Evolutionary conservation across 2,888 invertebrate species (phyloP).

Genomic region (Nemapogon koenigi): DNA sequence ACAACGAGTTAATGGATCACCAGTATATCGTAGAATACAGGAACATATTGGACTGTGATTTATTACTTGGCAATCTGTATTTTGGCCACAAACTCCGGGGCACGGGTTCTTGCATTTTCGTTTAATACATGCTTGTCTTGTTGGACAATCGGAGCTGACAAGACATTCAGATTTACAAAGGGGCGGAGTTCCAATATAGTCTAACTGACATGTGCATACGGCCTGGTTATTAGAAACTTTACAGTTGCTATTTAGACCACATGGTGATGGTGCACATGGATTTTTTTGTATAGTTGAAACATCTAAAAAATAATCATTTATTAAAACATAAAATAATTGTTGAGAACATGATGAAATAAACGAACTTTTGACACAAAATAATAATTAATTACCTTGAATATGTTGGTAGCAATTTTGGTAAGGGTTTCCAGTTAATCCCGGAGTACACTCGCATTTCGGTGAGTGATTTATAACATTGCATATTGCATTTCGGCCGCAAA

Average conservation of each 20-base stretch:
- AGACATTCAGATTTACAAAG: conserved; percentile 71
- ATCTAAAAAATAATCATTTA: conserved; percentile 27
- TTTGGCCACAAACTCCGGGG: conserved; percentile 69
- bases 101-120: conserved; percentile 75
- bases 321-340: neutral
- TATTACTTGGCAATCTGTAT: conserved; percentile 72
- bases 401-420: conserved; percentile 60
- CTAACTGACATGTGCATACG: conserved; percentile 74
- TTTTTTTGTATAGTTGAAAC: conserved; percentile 35
- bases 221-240: conserved; percentile 73
- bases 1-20: conserved; percentile 74
- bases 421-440: conserved; percentile 68
- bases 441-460: conserved; percentile 71
- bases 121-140: conserved; percentile 70
- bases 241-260: conserved; percentile 79
- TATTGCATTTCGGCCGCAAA: conserved; percentile 75
- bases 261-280: conserved; percentile 78
- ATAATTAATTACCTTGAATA: conserved; percentile 28
- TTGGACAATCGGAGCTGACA: conserved; percentile 69
- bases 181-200: conserved; percentile 72
- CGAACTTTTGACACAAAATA: neutral
- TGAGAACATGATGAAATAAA: neutral
- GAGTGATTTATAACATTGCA: conserved; percentile 76
- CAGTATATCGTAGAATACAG: conserved; percentile 68
- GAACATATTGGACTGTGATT: conserved; percentile 78